phyloP scores from a whole-genome alignment of 1,140 invertebrate species.

The Megalonaias nervosa region DNA sequence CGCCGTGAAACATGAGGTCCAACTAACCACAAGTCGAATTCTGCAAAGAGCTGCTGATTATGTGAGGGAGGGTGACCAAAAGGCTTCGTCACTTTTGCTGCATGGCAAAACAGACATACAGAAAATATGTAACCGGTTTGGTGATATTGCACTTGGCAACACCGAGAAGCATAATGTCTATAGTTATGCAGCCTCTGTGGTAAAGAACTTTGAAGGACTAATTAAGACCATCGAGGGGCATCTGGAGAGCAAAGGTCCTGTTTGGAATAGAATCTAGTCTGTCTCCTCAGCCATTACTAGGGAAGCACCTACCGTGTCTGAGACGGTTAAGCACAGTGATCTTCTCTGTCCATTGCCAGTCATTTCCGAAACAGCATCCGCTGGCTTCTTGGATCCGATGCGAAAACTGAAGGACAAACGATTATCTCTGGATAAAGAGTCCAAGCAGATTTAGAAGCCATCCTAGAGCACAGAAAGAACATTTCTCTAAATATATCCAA shows the following conservation, averaged over 20 bases:
- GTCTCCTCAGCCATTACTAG: conserved; percentile 53
- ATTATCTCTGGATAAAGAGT: no score
- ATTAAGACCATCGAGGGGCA: conserved; percentile 36
- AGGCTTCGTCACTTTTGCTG: conserved; percentile 23
- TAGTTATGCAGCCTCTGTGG: conserved; percentile 35
- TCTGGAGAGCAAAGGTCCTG: conserved; percentile 1
- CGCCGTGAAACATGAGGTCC: conserved; percentile 45
- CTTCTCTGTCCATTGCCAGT: conserved; percentile 34
- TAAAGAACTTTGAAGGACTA: conserved; percentile 45
- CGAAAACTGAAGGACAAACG: no score
- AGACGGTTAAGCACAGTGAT: conserved; percentile 28
- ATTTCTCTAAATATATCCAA: no score
- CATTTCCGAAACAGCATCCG: neutral
- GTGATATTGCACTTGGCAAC: neutral
- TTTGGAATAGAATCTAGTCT: conserved; percentile 55
- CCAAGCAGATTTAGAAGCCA: no score
- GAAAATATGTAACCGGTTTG: conserved; percentile 28
- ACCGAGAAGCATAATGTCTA: no score
- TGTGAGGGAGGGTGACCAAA: conserved; percentile 24
- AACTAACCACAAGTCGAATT: conserved; percentile 34
- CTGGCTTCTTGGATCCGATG: no score
- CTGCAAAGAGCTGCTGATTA: conserved; percentile 39
- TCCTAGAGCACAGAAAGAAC: no score
- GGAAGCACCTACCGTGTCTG: conserved; percentile 47
- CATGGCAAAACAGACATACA: conserved; percentile 43